phyloP scores from a whole-genome alignment of 2,888 invertebrate species.

The Caenorhabditis japonica region DNA sequence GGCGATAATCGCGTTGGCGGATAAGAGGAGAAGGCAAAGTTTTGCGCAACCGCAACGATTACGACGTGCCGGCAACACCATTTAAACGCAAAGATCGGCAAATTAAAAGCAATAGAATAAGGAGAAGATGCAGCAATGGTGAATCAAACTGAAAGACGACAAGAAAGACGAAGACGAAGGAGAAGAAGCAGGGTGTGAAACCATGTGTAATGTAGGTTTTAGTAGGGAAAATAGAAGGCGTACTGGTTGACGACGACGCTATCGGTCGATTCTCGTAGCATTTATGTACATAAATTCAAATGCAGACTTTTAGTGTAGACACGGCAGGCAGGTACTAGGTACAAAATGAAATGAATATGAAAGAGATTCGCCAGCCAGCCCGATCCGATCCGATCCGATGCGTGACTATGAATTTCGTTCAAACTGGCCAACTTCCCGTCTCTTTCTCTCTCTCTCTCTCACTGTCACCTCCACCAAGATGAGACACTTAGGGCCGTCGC shows the following conservation, averaged over 20 bases:
- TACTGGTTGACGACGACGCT: no score
- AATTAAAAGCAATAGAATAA: constrained; percentile 44
- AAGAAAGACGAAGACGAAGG: constrained; percentile 9
- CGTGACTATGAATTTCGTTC: constrained; percentile 36
- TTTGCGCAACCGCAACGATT: constrained; percentile 33
- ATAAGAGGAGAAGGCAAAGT: constrained; percentile 29
- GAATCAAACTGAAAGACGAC: constrained; percentile 15
- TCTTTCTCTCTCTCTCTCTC: constrained; percentile 25
- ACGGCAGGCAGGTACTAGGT: no score
- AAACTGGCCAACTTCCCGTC: constrained; percentile 44
- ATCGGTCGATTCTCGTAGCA: constrained; percentile 24
- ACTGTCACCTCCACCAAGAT: constrained; percentile 33
- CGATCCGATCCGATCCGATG: constrained; percentile 30
- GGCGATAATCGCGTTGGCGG: constrained; percentile 40
- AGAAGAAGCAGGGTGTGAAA: constrained; percentile 42
- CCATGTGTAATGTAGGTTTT: constrained; percentile 52
- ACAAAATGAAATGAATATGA: no score
- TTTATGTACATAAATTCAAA: constrained; percentile 50
- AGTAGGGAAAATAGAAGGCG: constrained; percentile 28
- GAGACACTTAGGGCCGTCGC: constrained; percentile 48
- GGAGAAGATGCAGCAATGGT: no score
- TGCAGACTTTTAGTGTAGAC: no score
- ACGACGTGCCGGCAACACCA: constrained; percentile 31
- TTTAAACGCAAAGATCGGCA: constrained; percentile 24
- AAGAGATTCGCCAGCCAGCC: no score